Conservation (phyloP, 2,888 invertebrate genomes). For the Cheilosia variabilis region DNA sequence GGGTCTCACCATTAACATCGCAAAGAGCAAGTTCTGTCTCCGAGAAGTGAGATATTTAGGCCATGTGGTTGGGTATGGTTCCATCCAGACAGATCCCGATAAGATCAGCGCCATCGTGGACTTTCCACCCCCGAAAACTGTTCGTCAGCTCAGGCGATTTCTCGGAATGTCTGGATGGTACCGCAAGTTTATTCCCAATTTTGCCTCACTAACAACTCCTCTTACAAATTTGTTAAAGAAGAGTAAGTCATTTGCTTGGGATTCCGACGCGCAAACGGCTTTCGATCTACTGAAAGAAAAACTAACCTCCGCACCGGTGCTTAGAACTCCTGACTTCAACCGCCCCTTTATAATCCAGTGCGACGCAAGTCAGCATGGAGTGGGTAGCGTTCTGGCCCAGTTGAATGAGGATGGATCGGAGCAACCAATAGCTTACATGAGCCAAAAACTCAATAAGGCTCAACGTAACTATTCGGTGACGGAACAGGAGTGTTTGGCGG, state of each 20-base stretch:
- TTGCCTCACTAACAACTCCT: not conserved
- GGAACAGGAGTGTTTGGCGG: conserved; percentile 45
- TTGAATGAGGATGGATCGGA: not conserved
- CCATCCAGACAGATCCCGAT: not conserved
- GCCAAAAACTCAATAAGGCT: conserved; percentile 26
- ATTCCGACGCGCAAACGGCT: not conserved
- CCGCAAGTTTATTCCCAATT: not conserved
- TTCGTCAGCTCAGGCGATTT: not conserved
- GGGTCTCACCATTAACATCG: not conserved
- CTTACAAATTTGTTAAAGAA: not conserved
- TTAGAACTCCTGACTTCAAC: conserved; percentile 26
- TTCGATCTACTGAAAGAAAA: conserved; percentile 20
- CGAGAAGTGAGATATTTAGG: not conserved
- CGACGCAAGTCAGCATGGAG: not conserved
- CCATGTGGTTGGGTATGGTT: not conserved
- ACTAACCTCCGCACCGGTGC: conserved; percentile 33
- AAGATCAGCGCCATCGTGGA: not conserved
- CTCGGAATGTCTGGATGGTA: conserved; percentile 2
- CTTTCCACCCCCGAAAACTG: not conserved
- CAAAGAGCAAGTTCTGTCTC: not conserved
- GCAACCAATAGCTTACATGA: conserved; percentile 41
- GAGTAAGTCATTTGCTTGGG: not conserved
- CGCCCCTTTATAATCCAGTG: not conserved
- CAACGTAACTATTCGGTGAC: conserved; percentile 45
- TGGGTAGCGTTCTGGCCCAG: not conserved